Percentiles rank a stretch among this genome's conserved stretches.
phyloP scores from a whole-genome alignment of 2,113 vertebrate species.

The Romanogobio albipinnatus region DNA sequence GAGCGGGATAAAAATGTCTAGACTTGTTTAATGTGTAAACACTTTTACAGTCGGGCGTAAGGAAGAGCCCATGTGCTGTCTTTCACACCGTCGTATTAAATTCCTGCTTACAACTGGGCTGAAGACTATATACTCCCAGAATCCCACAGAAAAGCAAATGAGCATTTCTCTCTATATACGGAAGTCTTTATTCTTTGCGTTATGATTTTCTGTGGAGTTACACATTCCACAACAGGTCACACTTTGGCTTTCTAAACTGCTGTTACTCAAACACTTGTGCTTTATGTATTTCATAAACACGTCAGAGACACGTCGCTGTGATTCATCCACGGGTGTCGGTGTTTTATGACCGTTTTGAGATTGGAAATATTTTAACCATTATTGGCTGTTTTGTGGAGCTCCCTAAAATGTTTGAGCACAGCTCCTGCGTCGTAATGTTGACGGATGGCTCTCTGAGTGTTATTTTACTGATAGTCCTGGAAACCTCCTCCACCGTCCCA shows the following conservation, averaged over 20 bases:
- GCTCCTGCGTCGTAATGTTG: neutral
- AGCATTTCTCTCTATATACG: neutral
- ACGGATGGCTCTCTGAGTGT: neutral
- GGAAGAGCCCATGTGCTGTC: slow-evolving; percentile 5
- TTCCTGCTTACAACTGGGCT: neutral
- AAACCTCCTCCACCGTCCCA: too few species aligned
- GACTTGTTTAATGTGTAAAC: slow-evolving; percentile 53
- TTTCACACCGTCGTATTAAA: neutral
- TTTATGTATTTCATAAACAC: slow-evolving; percentile 36
- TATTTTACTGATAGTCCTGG: neutral
- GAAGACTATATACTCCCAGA: neutral
- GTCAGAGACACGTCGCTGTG: slow-evolving; percentile 27
- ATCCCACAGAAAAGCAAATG: neutral
- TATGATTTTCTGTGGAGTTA: too few species aligned
- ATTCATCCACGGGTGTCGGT: slow-evolving; percentile 24
- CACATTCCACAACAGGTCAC: neutral
- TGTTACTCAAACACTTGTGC: slow-evolving; percentile 11
- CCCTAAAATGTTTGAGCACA: neutral
- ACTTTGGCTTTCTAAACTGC: neutral
- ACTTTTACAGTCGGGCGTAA: slow-evolving; percentile 17
- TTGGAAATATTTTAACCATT: slow-evolving; percentile 39
- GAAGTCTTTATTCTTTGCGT: neutral
- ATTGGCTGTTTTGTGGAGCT: slow-evolving; percentile 29
- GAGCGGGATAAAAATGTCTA: slow-evolving; percentile 48
- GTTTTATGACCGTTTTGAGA: slow-evolving; percentile 35